These are phyloP conservation scores for Potorous gilbertii DNA, from an alignment of 2,797 vertebrate species.

Conservation along the genomic window DNA sequence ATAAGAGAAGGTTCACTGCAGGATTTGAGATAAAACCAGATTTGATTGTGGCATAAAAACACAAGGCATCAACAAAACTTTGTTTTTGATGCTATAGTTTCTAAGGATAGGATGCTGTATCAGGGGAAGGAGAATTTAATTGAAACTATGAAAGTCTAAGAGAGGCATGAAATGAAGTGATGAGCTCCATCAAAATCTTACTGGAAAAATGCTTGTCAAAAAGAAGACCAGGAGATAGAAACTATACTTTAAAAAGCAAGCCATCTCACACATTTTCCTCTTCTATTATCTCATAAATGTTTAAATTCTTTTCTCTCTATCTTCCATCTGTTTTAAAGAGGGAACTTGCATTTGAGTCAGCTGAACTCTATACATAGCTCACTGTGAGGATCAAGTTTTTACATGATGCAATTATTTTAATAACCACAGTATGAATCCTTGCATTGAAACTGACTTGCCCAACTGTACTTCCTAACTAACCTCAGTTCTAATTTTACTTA, in stretches of 20 bases:
- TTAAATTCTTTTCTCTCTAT: neutral
- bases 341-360: neutral
- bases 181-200: neutral
- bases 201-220: conserved; percentile 18
- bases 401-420: neutral
- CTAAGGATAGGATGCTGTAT: conserved; percentile 38
- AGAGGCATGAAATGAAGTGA: conserved; percentile 16
- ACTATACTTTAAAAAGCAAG: neutral
- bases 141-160: conserved; percentile 42
- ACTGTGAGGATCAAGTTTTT: neutral
- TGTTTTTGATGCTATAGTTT: neutral
- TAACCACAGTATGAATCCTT: neutral
- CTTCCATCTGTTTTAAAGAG: neutral
- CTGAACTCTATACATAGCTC: neutral
- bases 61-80: neutral
- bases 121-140: conserved; percentile 6
- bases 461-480: neutral
- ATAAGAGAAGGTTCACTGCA: neutral
- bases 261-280: neutral
- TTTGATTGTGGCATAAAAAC: neutral
- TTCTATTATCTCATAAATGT: neutral
- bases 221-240: neutral
- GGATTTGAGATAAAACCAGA: neutral
- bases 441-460: neutral
- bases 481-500: neutral